Conservation (phyloP, 2,888 invertebrate genomes). For the Hoplodrina blanda region DNA sequence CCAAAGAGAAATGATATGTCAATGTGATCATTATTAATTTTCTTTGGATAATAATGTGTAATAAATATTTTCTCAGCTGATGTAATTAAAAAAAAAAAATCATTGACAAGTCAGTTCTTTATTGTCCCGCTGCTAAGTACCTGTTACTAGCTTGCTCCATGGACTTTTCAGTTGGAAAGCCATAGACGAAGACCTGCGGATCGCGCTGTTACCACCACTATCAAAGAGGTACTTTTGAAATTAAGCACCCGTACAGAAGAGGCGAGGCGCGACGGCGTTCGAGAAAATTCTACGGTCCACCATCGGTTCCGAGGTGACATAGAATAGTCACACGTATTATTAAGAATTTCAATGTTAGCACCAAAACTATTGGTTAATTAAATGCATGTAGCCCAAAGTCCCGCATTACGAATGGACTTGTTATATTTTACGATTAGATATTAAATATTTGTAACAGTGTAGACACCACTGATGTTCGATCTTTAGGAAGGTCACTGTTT, state of each 20-base stretch:
- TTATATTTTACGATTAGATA: conserved; percentile 77
- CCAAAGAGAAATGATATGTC: conserved; percentile 75
- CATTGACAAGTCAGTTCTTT: conserved; percentile 70
- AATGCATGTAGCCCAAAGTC: conserved; percentile 81
- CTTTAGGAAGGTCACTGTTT: conserved; percentile 81
- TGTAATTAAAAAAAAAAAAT: conserved; percentile 30
- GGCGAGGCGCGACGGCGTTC: conserved; percentile 59
- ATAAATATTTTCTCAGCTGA: not conserved
- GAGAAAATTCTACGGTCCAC: conserved; percentile 61
- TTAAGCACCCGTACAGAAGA: conserved; percentile 77
- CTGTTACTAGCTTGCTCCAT: conserved; percentile 86
- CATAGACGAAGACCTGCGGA: conserved; percentile 73
- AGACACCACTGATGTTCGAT: conserved; percentile 81
- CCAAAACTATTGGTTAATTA: conserved; percentile 63
- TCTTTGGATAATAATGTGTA: not conserved
- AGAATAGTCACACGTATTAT: conserved; percentile 81
- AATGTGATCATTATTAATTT: conserved; percentile 61
- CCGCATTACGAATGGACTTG: conserved; percentile 75
- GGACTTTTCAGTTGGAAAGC: conserved; percentile 89
- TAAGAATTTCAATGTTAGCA: conserved; percentile 70
- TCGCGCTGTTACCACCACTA: conserved; percentile 60
- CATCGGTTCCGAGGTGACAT: conserved; percentile 87
- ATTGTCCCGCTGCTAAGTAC: conserved; percentile 69
- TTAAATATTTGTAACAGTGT: conserved; percentile 79
- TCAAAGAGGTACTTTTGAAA: conserved; percentile 88